Conservation (phyloP, 2,113 vertebrate genomes). For the Clarias gariepinus region DNA sequence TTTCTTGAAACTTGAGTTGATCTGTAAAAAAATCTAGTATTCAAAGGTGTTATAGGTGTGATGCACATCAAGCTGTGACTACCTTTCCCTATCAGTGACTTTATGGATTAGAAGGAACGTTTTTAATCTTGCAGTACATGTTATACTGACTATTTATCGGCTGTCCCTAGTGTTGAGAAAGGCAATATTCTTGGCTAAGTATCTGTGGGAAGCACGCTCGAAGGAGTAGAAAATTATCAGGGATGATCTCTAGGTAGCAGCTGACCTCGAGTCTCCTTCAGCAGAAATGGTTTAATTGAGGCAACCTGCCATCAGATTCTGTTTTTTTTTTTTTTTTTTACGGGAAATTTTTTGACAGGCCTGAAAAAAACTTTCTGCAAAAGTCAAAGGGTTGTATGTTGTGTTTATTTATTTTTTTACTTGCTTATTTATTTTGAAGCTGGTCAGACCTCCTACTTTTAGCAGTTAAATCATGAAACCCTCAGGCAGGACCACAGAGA, state of each 20-base stretch:
- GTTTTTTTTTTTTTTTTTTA: not conserved
- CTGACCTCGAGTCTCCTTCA: constrained; percentile 51
- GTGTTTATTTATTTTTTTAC: not conserved
- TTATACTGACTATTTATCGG: constrained; percentile 29
- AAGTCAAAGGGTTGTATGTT: constrained; percentile 17
- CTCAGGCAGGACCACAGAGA: constrained; percentile 5
- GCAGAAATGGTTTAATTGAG: constrained; percentile 48
- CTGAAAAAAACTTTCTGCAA: constrained; percentile 19
- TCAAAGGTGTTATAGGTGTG: not conserved
- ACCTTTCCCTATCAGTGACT: not conserved
- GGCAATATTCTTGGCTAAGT: constrained; percentile 22
- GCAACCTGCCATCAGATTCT: constrained; percentile 19
- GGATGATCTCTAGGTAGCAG: constrained; percentile 48
- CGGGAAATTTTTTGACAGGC: constrained; percentile 15
- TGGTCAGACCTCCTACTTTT: not conserved
- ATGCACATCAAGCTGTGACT: not conserved
- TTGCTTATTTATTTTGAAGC: not conserved
- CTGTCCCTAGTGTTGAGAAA: constrained; percentile 18
- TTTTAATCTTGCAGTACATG: constrained; percentile 4
- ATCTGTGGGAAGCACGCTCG: constrained; percentile 8
- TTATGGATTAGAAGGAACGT: not conserved
- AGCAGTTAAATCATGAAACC: constrained; percentile 3
- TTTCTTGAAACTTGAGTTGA: not conserved
- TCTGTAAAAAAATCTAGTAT: not conserved
- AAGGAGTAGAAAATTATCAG: constrained; percentile 41